Evolutionary conservation across 2,888 invertebrate species (phyloP).

Genomic region (Onthophagus sagittarius): DNA sequence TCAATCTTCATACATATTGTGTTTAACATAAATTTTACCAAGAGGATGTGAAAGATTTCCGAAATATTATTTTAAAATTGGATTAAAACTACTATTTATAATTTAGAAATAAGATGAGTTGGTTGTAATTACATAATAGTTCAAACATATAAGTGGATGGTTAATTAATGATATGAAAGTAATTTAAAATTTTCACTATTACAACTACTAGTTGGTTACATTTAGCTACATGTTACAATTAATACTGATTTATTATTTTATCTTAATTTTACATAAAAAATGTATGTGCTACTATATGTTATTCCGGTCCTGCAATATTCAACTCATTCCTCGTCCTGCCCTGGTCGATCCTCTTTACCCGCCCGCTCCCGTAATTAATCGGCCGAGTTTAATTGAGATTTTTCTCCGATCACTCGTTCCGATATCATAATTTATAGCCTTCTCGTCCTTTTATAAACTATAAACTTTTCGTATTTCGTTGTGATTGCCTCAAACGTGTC

Average conservation of each 20-base stretch:
- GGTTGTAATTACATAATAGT: no score
- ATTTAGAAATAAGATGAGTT: no score
- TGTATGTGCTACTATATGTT: background rate
- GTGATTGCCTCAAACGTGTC: background rate
- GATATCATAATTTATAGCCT: slow-evolving; percentile 45
- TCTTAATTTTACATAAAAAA: no score
- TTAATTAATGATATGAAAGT: no score
- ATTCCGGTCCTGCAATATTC: slow-evolving; percentile 6
- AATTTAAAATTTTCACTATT: no score
- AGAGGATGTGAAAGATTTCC: background rate
- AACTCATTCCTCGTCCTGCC: background rate
- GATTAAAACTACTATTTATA: no score
- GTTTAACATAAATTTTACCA: no score
- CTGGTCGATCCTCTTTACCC: slow-evolving; percentile 33
- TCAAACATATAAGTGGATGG: no score
- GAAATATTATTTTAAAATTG: background rate
- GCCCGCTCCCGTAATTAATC: slow-evolving; percentile 48
- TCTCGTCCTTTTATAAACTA: slow-evolving; percentile 30
- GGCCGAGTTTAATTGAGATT: slow-evolving; percentile 47
- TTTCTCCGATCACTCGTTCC: slow-evolving; percentile 44
- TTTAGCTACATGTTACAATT: no score
- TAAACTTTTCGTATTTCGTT: slow-evolving; percentile 13
- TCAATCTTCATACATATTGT: no score
- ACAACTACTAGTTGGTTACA: no score
- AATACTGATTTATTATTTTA: no score